Evolutionary conservation across 2,888 invertebrate species (phyloP).

Genomic region (Selenia dentaria): DNA sequence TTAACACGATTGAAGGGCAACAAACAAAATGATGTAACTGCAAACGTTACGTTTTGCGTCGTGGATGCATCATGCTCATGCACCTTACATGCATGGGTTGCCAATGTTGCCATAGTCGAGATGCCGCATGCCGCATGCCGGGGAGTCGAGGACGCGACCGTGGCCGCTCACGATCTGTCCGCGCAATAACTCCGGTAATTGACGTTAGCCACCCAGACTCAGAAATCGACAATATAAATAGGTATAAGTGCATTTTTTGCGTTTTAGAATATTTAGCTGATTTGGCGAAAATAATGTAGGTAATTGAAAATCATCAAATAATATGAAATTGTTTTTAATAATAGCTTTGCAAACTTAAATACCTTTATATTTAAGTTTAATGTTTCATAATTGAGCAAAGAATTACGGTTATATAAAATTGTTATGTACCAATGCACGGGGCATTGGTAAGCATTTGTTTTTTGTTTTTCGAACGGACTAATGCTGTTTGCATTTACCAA

Average conservation of each 20-base stretch:
- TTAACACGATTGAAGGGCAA: conserved; percentile 1
- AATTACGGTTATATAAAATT: no score
- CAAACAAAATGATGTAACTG: conserved; percentile 16
- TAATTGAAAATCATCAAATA: neutral
- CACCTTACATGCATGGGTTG: conserved; percentile 63
- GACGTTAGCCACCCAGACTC: conserved; percentile 76
- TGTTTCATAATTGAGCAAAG: no score
- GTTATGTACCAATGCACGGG: no score
- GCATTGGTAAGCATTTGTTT: no score
- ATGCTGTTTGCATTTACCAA: no score
- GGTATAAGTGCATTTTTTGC: conserved; percentile 30
- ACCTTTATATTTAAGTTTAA: no score
- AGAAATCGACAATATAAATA: conserved; percentile 28
- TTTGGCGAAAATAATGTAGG: neutral
- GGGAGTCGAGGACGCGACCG: conserved; percentile 30
- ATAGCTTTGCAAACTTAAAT: no score
- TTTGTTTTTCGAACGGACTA: no score
- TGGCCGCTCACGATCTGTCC: conserved; percentile 71
- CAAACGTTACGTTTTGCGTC: conserved; percentile 13
- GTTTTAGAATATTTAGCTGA: neutral
- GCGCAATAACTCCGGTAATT: conserved; percentile 76
- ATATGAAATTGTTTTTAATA: no score
- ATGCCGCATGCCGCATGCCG: neutral
- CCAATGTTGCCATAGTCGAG: conserved; percentile 28
- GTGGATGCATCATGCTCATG: conserved; percentile 34